phyloP scores from a whole-genome alignment of 1,140 invertebrate genomes.

The Bombus polaris region DNA sequence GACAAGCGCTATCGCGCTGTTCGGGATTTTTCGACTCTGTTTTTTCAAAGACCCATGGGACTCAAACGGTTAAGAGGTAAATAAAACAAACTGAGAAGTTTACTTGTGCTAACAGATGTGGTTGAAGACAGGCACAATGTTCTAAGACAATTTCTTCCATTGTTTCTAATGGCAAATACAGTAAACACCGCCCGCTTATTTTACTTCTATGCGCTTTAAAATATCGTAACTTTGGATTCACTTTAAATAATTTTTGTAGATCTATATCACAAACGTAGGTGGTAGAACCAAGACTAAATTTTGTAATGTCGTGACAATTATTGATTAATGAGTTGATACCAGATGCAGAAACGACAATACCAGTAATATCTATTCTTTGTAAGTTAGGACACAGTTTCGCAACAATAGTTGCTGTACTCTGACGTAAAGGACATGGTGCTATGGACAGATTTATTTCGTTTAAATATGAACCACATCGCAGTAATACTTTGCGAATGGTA shows the following conservation, averaged over 20 bases:
- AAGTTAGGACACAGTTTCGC: conserved; percentile 77
- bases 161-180: conserved; percentile 66
- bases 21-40: too few species aligned
- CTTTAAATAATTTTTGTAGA: conserved; percentile 72
- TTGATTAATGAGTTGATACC: conserved; percentile 71
- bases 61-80: too few species aligned
- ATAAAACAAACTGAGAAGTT: conserved; percentile 17
- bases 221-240: conserved; percentile 70
- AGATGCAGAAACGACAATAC: conserved; percentile 69
- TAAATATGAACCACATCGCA: conserved; percentile 76
- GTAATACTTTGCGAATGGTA: conserved; percentile 73
- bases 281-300: conserved; percentile 71
- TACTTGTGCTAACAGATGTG: conserved; percentile 56
- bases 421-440: conserved; percentile 49
- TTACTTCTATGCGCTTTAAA: conserved; percentile 63
- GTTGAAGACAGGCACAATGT: conserved; percentile 52
- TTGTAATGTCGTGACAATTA: conserved; percentile 72
- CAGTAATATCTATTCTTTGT: conserved; percentile 71
- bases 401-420: conserved; percentile 75
- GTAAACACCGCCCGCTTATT: conserved; percentile 73
- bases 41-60: too few species aligned
- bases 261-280: conserved; percentile 72
- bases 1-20: too few species aligned
- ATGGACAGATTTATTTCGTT: conserved; percentile 69
- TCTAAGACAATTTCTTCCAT: conserved; percentile 71